Evolutionary conservation across 2,113 vertebrate genomes (phyloP).

Genomic region (Zingel zingel): DNA sequence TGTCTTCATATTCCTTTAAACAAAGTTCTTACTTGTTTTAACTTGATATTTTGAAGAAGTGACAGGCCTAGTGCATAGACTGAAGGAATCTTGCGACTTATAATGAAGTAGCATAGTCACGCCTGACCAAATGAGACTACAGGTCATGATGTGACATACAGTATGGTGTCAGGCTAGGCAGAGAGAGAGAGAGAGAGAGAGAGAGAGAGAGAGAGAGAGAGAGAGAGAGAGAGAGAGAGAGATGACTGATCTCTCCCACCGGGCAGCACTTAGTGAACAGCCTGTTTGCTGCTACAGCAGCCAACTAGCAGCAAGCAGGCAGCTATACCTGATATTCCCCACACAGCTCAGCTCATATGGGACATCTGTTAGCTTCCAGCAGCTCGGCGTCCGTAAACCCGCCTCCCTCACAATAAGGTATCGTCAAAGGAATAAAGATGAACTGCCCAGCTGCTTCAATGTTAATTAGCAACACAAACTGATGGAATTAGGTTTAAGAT

Average conservation of each 20-base stretch:
- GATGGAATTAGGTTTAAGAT: constrained; percentile 17
- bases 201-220: constrained; percentile 2
- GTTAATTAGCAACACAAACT: constrained; percentile 57
- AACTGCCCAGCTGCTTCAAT: constrained; percentile 53
- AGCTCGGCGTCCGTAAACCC: constrained; percentile 57
- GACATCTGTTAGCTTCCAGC: constrained; percentile 78
- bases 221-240: constrained; percentile 16
- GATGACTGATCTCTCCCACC: constrained; percentile 40
- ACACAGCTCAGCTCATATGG: constrained; percentile 64
- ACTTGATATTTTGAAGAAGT: not conserved
- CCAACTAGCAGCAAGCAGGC: constrained; percentile 54
- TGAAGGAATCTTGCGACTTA: not conserved
- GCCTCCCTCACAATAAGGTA: constrained; percentile 50
- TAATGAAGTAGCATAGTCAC: not conserved
- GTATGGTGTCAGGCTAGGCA: constrained; percentile 31
- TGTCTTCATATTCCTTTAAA: too few species aligned
- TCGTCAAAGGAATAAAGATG: constrained; percentile 52
- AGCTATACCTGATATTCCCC: constrained; percentile 74
- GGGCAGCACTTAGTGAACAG: constrained; percentile 64
- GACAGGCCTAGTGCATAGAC: not conserved
- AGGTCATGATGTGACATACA: constrained; percentile 14
- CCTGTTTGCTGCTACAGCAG: constrained; percentile 56
- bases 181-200: too few species aligned
- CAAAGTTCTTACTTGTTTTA: not conserved
- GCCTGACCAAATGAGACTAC: not conserved